Evolutionary conservation across 2,113 vertebrate genomes (phyloP).

Genomic region (Semnornis frantzii): DNA sequence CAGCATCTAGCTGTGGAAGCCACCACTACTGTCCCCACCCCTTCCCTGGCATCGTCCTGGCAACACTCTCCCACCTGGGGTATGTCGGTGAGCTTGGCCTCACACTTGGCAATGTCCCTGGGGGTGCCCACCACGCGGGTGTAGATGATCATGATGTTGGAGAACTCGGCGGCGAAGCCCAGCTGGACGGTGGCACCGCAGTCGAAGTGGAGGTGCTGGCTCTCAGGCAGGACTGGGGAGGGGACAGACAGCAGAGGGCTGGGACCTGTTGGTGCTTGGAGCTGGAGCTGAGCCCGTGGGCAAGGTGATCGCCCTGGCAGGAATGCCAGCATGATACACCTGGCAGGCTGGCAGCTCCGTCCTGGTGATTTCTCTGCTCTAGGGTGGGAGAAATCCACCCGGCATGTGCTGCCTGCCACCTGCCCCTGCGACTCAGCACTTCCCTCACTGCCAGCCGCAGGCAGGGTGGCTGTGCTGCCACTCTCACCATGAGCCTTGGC

Average conservation of each 20-base stretch:
- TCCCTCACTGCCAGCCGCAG: not conserved
- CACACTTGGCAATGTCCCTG: slow-evolving; percentile 72
- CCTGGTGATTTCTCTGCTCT: not conserved
- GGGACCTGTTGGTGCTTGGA: not conserved
- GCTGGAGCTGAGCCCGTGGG: fast-evolving
- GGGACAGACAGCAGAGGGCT: not conserved
- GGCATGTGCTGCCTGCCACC: fast-evolving
- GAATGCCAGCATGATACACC: not conserved
- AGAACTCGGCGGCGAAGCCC: slow-evolving; percentile 88
- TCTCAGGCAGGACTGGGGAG: slow-evolving; percentile 79
- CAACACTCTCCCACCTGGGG: slow-evolving; percentile 69
- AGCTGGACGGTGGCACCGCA: slow-evolving; percentile 84
- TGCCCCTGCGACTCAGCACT: fast-evolving
- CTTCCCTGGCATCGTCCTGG: fast-evolving
- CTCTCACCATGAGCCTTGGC: slow-evolving; percentile 82
- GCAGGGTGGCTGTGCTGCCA: fast-evolving
- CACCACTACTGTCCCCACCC: fast-evolving
- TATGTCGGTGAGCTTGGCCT: slow-evolving; percentile 81
- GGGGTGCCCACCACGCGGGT: slow-evolving; percentile 78
- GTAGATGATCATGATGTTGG: slow-evolving; percentile 90
- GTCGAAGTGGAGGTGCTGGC: slow-evolving; percentile 76
- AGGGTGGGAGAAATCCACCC: not conserved
- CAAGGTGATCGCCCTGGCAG: fast-evolving
- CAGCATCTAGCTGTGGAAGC: fast-evolving
- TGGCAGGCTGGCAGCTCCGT: not conserved